Evolutionary conservation across 2,797 vertebrate genomes (phyloP), one percentile per base, ranked within the genome.

Genomic region (Paedocypris micromegethes): DNA sequence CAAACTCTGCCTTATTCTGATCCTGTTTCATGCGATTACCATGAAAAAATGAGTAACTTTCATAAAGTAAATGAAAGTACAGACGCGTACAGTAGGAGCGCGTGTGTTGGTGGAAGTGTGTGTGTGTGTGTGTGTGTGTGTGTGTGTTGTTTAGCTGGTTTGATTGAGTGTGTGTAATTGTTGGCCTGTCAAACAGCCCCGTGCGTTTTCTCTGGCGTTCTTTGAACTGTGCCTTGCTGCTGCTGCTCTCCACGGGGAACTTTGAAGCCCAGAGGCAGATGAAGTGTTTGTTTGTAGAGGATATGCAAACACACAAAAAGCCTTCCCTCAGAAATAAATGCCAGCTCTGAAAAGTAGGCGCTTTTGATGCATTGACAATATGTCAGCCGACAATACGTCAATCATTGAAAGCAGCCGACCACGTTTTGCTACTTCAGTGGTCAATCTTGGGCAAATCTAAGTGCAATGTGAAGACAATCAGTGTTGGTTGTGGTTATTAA

Each of bases 281-380:
- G 76, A 77, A 76, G 75, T 66, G 71, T 62, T 77, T 78, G 78
- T 78, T 79, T 75, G 70, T 73, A 51, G 71, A 72, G 71, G 69
- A 75, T 72, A 62, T 76, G 71, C 70, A 78, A 72, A 68, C 63
- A 44, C 50, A 52, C 58, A 58, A 67, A 78, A 63, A 40, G 6
- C 41, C 61, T 74, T 54, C 64, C 68, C 70, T 66, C 60, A 72
- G 65, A 72, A 75, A 65, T 48, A 73, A 74, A 75, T 68, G 64
- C 56, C 62, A 70, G 54, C 57, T 58, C 42, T 6, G 38, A 61
- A 54, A 52, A 40, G 23, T 7, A 42, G 42, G 53, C 43, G 3
- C 50, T 71, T 75, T 58, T 75, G 53, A 70, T 62, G 65, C 59
- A 47, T 61, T 23, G 23, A 23, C 23, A 23, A 23, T 23, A 23